Evolutionary conservation across 2,797 vertebrate genomes (phyloP), one percentile per base, ranked within the genome.

Genomic region (Phrynocephalus forsythii): DNA sequence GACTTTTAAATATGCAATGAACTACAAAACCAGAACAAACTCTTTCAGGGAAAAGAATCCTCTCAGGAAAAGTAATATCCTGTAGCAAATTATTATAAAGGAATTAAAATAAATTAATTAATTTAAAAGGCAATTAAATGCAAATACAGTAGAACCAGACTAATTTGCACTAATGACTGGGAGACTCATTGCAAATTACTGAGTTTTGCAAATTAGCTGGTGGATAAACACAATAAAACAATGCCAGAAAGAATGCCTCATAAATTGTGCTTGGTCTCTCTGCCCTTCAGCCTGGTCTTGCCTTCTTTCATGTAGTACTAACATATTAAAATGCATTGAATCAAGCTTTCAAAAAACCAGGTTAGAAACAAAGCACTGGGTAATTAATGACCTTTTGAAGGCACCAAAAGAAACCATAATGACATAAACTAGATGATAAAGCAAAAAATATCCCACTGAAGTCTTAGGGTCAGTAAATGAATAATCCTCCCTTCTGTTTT

Each of bases 41-140:
- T 87, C 88, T 93, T 91, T 93, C 67, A 95, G 94, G 86, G 87
- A 94, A 95, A 93, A 94, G 94, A 89, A 92, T 28, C 79, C 85
- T 78, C 87, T 87, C 90, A 92, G 92, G 85, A 73, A 92, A 90
- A 93, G 82, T 87, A 92, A 83, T 28, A 93, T 92, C 66, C 87
- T 87, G 6, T 71, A 94, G 92, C 66, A 81, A 95, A 91, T 95
- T 93, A 90, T 90, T 90, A 91, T 87, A 50, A 90, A 93, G 86
- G 77, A 93, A 93, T 91, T 94, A 90, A 95, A 92, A 90, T 87
- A 52, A 86, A 92, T 91, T 78, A 90, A 94, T 90, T 86, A 94
- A 95, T 95, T 93, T 93, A 86, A 93, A 93, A 94, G 90, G 88
- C 91, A 95, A 93, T 94, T 95, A 94, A 92, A 93, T 92, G 88